These are phyloP conservation scores for Callaeas wilsoni DNA, from an alignment of 2,113 vertebrate genomes.

Conservation along the genomic window DNA sequence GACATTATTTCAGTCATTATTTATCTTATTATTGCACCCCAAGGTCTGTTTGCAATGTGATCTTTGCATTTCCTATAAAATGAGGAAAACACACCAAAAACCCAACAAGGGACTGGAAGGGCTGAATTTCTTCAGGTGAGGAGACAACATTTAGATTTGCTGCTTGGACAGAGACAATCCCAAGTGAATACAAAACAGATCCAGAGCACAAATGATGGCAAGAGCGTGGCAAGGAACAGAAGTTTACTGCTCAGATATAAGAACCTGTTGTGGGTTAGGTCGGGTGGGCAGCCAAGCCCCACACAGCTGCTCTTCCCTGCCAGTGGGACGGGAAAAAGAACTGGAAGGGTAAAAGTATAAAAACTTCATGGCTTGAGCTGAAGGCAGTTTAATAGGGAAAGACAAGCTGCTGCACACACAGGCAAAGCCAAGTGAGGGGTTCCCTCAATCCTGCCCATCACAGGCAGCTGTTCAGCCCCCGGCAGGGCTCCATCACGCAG, in stretches of 20 bases:
- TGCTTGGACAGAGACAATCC: background rate
- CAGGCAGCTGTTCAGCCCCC: background rate
- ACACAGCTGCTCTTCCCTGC: background rate
- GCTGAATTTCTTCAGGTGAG: background rate
- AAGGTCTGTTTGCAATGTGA: background rate
- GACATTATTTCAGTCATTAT: background rate
- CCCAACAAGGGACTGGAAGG: background rate
- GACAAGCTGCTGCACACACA: background rate
- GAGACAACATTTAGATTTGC: background rate
- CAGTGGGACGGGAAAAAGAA: background rate
- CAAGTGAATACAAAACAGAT: background rate
- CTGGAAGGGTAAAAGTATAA: background rate
- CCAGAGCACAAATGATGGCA: background rate
- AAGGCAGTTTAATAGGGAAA: background rate
- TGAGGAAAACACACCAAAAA: background rate
- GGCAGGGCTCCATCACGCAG: background rate
- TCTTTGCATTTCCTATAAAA: background rate
- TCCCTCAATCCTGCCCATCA: background rate
- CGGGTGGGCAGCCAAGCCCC: background rate
- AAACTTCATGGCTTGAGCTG: background rate
- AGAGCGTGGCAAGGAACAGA: background rate
- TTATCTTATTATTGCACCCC: background rate
- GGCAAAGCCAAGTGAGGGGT: background rate
- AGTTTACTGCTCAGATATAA: background rate
- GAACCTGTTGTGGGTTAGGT: background rate